phyloP scores from a whole-genome alignment of 1,140 invertebrate species.

The Caerostris extrusa region DNA sequence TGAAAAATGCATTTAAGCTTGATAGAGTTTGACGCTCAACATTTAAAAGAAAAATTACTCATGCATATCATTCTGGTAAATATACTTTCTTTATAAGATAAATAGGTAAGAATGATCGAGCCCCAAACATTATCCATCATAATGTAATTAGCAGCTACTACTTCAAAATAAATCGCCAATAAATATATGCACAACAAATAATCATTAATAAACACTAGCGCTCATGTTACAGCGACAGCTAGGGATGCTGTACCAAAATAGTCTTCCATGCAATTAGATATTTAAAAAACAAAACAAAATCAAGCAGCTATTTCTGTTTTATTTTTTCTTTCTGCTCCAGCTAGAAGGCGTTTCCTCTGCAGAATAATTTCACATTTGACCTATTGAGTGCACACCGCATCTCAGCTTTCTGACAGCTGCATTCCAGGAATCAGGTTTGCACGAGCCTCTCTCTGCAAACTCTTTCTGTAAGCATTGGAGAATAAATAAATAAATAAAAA shows the following conservation, averaged over 20 bases:
- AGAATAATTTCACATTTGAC: slow-evolving; percentile 42
- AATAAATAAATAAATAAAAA: background rate
- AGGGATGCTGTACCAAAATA: background rate
- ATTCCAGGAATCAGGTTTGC: slow-evolving; percentile 34
- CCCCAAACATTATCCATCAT: no score
- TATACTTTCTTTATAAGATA: no score
- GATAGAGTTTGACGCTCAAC: no score
- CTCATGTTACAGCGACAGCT: background rate
- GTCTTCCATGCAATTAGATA: no score
- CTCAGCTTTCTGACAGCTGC: slow-evolving; percentile 50
- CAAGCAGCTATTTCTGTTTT: background rate
- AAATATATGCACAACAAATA: background rate
- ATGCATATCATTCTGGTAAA: no score
- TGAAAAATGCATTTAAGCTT: no score
- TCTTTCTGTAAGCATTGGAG: background rate
- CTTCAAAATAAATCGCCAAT: no score
- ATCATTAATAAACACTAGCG: background rate
- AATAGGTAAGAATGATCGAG: no score
- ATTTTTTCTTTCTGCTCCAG: background rate
- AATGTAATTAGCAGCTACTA: no score
- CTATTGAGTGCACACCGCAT: background rate
- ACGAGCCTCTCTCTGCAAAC: background rate
- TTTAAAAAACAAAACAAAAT: background rate
- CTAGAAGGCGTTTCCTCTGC: slow-evolving; percentile 12
- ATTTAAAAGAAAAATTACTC: no score